Base-by-base conservation (phyloP, 2,797 vertebrate genomes). In the Triplophysa yarkandensis region DNA sequence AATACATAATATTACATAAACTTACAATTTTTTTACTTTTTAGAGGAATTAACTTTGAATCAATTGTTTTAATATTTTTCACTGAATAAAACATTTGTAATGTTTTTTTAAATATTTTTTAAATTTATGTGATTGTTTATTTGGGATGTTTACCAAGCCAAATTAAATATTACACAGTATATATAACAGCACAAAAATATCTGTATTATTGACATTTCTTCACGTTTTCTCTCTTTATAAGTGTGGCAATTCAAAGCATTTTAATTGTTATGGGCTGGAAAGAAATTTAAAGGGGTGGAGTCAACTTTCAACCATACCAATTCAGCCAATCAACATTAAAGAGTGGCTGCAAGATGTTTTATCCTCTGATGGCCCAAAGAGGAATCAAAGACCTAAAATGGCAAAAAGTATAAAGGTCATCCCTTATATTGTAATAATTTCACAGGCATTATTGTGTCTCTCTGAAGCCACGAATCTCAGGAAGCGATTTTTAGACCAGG, bases 191-290 rank as follows among this genome's bases (percentile, higher is more conserved):
- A 25, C 0, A 13, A 23, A 54, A 54, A 54, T 11, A 25, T 54
- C 10, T 11, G 6, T 1, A 25, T 54, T 27, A 27, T 23, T 50
- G n/a, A 50, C 9, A 50, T 21, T 48, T 21, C 44, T 19, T 0
- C n/a, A 48, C 14, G 14, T 2, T 4, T 4, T 0, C n/a, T 21
- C 21, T 48, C 4, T 19, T 23, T 52, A 11, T 10, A 27, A 25
- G 4, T 5, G 23, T 6, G n/a, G 48, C 10, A 16, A 1, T 2
- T 44, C 4, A 7, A 5, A 4, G 21, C 2, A 6, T 61, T 34
- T 28, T 72, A 10, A 72, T 64, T 54, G 25, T 25, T 3, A 64
- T 64, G 44, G 70, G 58, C 70, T 64, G 70, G 60, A 55, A 13
- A 8, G 34, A 52, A 43, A 73, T 32, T 43, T 30, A 23, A 5